These are phyloP conservation scores for Pocillopora grandis DNA, from an alignment of 92 coral and sea anemone species.

Conservation along the genomic window DNA sequence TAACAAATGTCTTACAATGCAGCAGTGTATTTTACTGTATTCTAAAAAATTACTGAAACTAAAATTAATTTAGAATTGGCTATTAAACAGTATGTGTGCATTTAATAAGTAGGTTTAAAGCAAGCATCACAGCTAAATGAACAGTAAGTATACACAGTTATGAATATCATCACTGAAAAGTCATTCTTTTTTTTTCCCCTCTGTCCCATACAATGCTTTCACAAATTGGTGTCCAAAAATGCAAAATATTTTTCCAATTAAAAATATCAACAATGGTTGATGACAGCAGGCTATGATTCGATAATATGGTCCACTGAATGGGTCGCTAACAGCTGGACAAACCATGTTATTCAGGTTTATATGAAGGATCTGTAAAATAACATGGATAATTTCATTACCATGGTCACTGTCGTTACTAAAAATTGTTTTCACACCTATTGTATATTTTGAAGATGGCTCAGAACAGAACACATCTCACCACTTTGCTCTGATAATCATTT, in stretches of 20 bases:
- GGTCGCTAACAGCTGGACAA: slow-evolving; percentile 94
- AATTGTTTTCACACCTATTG: not conserved
- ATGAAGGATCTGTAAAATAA: slow-evolving; percentile 64
- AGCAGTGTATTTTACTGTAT: too few species aligned
- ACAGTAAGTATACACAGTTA: too few species aligned
- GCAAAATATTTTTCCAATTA: slow-evolving; percentile 75
- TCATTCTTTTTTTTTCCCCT: slow-evolving; percentile 17
- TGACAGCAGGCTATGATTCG: slow-evolving; percentile 76
- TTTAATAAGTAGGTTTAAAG: too few species aligned
- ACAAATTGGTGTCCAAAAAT: slow-evolving; percentile 53
- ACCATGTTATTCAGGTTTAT: slow-evolving; percentile 85
- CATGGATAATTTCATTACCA: not conserved
- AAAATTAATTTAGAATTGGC: too few species aligned
- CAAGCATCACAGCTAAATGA: too few species aligned
- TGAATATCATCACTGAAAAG: too few species aligned
- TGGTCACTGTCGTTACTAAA: not conserved
- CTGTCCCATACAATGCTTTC: slow-evolving; percentile 7
- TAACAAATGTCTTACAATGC: too few species aligned
- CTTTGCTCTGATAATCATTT: too few species aligned
- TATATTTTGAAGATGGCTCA: not conserved
- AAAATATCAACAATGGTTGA: slow-evolving; percentile 72
- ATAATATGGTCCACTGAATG: slow-evolving; percentile 85
- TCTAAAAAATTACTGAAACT: too few species aligned
- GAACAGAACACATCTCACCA: too few species aligned
- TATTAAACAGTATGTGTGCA: too few species aligned